phyloP scores from a whole-genome alignment of 2,113 vertebrate genomes.

The Gracilinanus agilis region DNA sequence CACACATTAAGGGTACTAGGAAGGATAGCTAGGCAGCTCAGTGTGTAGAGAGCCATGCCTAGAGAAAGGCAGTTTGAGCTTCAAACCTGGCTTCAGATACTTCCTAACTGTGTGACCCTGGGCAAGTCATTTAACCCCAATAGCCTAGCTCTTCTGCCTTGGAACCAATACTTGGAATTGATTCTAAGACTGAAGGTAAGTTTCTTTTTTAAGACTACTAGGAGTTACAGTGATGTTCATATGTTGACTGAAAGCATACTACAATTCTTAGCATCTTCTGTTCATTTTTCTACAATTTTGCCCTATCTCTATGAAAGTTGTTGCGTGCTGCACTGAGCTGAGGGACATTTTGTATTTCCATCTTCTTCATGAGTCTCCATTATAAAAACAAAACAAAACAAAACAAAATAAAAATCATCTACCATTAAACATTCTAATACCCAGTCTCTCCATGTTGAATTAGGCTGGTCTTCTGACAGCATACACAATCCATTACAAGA shows the following conservation, averaged over 20 bases:
- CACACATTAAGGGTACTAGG: not conserved
- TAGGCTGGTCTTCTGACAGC: not conserved
- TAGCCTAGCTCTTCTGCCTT: no score
- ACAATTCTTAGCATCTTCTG: not conserved
- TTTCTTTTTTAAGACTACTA: not conserved
- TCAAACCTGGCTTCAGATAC: no score
- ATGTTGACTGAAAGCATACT: not conserved
- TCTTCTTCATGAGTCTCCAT: not conserved
- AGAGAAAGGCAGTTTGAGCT: no score
- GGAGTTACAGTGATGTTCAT: not conserved
- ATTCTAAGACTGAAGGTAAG: no score
- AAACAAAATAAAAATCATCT: not conserved
- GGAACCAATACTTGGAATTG: no score
- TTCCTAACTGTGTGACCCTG: no score
- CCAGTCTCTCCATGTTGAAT: not conserved
- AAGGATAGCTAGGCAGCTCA: not conserved
- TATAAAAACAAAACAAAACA: not conserved
- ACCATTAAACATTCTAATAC: not conserved
- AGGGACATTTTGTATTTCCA: not conserved
- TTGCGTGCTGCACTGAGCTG: not conserved
- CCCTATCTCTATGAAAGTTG: not conserved
- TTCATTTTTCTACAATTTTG: not conserved
- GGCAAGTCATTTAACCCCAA: no score
- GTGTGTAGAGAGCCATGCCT: no score
- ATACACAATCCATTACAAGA: not conserved